These are phyloP conservation scores for Deilephila porcellus DNA, from an alignment of 2,888 invertebrate species.

Conservation along the genomic window DNA sequence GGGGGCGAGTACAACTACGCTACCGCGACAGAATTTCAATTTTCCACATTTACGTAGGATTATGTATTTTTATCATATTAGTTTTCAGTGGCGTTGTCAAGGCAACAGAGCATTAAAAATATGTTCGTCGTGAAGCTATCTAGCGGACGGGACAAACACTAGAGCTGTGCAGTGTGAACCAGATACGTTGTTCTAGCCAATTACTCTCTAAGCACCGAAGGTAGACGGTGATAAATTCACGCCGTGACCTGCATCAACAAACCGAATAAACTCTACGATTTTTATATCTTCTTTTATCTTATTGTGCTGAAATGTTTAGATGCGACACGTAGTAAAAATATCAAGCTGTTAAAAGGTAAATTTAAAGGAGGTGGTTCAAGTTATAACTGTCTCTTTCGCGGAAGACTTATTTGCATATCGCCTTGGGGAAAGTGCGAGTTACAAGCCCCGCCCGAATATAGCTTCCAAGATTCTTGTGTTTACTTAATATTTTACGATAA, in stretches of 20 bases:
- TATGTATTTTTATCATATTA: too few relatives aligned
- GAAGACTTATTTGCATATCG: slow-evolving; percentile 64
- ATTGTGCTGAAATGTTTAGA: slow-evolving; percentile 66
- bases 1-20: too few relatives aligned
- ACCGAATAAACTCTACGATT: slow-evolving; percentile 61
- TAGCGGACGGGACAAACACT: slow-evolving; percentile 24
- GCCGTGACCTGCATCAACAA: slow-evolving; percentile 75
- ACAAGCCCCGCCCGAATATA: slow-evolving; percentile 36
- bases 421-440: slow-evolving; percentile 44
- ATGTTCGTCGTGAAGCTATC: neutral
- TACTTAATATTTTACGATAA: slow-evolving; percentile 32
- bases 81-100: slow-evolving; percentile 5
- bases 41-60: too few relatives aligned
- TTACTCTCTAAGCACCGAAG: slow-evolving; percentile 66
- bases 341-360: slow-evolving; percentile 77
- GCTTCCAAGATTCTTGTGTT: slow-evolving; percentile 34
- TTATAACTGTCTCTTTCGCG: slow-evolving; percentile 63
- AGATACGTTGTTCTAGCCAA: slow-evolving; percentile 65
- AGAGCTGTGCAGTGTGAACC: slow-evolving; percentile 49
- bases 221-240: slow-evolving; percentile 72
- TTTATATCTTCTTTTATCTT: slow-evolving; percentile 69
- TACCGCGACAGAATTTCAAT: too few relatives aligned
- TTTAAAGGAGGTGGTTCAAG: slow-evolving; percentile 76
- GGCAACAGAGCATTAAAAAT: neutral
- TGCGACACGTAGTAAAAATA: slow-evolving; percentile 76